These are phyloP conservation scores for Euzophera pinguis DNA, from an alignment of 2,888 invertebrate species.

Conservation along the genomic window DNA sequence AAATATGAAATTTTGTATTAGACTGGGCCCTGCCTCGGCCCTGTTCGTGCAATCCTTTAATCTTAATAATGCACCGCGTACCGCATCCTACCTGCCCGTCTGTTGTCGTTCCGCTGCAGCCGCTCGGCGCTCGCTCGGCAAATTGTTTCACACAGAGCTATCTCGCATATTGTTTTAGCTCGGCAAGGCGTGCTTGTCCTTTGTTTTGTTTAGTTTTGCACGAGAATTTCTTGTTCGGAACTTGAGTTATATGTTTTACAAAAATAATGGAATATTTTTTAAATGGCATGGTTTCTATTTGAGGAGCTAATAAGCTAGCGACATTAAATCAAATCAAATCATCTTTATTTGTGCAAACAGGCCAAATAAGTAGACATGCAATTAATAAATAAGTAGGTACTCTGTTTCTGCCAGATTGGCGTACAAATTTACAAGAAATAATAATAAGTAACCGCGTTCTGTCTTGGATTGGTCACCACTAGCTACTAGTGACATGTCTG, in stretches of 20 bases:
- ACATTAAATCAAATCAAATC: too few species aligned
- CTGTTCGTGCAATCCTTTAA: constrained; percentile 1
- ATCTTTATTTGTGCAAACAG: too few species aligned
- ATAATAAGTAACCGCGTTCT: too few species aligned
- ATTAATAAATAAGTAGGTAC: too few species aligned
- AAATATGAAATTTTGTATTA: too few species aligned
- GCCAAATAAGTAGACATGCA: too few species aligned
- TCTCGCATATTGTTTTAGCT: constrained; percentile 6
- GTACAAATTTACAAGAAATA: too few species aligned
- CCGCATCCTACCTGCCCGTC: neutral
- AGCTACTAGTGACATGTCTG: too few species aligned
- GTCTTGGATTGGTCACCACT: too few species aligned
- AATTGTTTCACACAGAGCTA: constrained; percentile 5
- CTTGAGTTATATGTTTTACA: neutral
- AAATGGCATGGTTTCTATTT: too few species aligned
- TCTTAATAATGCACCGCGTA: constrained; percentile 10
- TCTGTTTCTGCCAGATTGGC: too few species aligned
- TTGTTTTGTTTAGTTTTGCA: constrained; percentile 1
- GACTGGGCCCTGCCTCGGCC: neutral
- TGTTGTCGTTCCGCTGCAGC: neutral
- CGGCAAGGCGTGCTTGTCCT: neutral
- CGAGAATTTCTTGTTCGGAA: neutral
- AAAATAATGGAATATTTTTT: neutral
- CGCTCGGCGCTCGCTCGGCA: constrained; percentile 5
- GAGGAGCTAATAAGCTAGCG: too few species aligned